Evolutionary conservation across 2,113 vertebrate genomes (phyloP).

Genomic region (Phaethornis superciliosus): DNA sequence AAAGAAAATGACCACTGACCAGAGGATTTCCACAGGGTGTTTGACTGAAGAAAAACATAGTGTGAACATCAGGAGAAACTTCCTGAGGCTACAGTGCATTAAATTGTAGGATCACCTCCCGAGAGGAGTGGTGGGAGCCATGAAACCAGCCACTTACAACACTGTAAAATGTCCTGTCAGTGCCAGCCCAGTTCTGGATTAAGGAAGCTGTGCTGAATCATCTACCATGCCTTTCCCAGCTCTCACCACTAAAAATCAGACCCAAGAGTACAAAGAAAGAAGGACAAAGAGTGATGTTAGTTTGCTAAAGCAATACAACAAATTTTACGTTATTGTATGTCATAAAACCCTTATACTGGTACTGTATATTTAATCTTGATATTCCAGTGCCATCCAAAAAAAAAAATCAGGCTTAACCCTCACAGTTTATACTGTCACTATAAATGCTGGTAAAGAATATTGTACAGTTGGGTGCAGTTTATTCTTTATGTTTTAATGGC

Average conservation of each 20-base stretch:
- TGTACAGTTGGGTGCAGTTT: constrained; percentile 66
- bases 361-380: constrained; percentile 34
- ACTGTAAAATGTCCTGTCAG: background rate
- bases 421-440: constrained; percentile 49
- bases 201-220: constrained; percentile 14
- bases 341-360: background rate
- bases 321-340: background rate
- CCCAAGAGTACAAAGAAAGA: constrained; percentile 34
- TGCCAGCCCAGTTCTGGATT: background rate
- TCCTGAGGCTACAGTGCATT: background rate
- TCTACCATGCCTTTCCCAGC: constrained; percentile 21
- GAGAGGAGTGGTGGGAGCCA: background rate
- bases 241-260: background rate
- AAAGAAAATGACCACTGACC: background rate
- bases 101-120: background rate
- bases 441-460: constrained; percentile 61
- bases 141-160: constrained; percentile 11
- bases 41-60: background rate
- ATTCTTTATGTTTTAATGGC: constrained; percentile 66
- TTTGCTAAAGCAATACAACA: constrained; percentile 48
- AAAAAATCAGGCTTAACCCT: constrained; percentile 59
- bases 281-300: constrained; percentile 30
- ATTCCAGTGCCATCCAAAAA: constrained; percentile 60
- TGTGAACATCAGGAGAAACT: background rate
- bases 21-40: background rate